These are phyloP conservation scores for Eremobia ochroleuca DNA, from an alignment of 2,888 invertebrate genomes.

Conservation along the genomic window DNA sequence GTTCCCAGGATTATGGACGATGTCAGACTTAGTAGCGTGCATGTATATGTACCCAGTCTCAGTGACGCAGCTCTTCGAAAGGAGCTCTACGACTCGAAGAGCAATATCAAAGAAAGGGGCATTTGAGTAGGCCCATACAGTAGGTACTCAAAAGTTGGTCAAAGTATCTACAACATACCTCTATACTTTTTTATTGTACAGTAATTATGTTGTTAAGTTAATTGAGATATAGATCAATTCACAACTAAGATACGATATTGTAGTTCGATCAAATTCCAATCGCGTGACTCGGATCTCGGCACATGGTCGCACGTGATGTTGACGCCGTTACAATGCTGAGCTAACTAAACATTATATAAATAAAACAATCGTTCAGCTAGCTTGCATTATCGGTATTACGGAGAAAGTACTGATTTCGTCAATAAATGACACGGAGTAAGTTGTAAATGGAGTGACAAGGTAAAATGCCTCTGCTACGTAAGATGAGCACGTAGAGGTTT, in stretches of 20 bases:
- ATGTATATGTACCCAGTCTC: too few relatives aligned
- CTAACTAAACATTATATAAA: not conserved
- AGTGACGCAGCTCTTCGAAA: too few relatives aligned
- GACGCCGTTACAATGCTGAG: not conserved
- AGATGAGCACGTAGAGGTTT: not conserved
- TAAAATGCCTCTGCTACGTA: not conserved
- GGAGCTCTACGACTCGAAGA: too few relatives aligned
- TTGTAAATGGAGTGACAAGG: slow-evolving; percentile 15
- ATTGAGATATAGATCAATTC: not conserved
- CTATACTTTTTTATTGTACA: too few relatives aligned
- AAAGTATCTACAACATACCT: too few relatives aligned
- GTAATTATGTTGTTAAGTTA: not conserved
- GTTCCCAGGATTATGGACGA: too few relatives aligned
- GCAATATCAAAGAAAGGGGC: too few relatives aligned
- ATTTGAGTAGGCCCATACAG: too few relatives aligned
- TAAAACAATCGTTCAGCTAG: not conserved
- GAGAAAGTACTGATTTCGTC: slow-evolving; percentile 11
- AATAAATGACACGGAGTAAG: not conserved
- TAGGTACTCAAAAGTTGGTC: too few relatives aligned
- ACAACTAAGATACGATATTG: not conserved
- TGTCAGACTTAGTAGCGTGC: too few relatives aligned
- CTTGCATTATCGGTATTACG: slow-evolving; percentile 1
- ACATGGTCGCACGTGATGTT: slow-evolving; percentile 31
- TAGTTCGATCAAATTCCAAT: not conserved
- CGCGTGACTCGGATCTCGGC: not conserved